phyloP scores from a whole-genome alignment of 35 echinoderm and acorn worm genomes.

The Ptychodera flava region DNA sequence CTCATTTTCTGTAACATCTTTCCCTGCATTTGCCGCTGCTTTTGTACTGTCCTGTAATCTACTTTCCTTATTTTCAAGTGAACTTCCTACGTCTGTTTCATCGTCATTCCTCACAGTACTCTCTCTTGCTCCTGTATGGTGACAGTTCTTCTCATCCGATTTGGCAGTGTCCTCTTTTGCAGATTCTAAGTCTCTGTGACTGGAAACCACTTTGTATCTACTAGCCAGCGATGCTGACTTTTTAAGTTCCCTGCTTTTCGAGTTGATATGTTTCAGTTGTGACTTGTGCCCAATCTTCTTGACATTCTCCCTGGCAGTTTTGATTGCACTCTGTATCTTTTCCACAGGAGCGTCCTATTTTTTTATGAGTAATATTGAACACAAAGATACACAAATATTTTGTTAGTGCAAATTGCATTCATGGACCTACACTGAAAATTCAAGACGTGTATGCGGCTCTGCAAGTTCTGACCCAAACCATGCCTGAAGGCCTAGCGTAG shows the following conservation, averaged over 20 bases:
- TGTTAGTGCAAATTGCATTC: too few species aligned
- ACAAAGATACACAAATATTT: too few species aligned
- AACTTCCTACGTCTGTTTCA: background rate
- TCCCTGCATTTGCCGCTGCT: background rate
- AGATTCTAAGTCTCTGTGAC: background rate
- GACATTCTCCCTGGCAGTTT: background rate
- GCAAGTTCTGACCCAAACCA: too few species aligned
- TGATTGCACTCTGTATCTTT: background rate
- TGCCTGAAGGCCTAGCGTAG: too few species aligned
- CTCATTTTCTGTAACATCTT: background rate
- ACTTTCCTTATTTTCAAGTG: background rate
- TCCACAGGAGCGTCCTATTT: background rate
- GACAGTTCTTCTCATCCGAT: too few species aligned
- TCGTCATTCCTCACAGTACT: background rate
- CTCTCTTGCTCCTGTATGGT: too few species aligned
- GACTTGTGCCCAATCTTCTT: background rate
- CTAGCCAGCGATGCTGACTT: background rate
- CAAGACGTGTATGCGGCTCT: too few species aligned
- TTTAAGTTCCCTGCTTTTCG: background rate
- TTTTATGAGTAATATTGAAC: too few species aligned
- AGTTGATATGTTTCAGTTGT: background rate
- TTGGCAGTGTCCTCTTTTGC: too few species aligned
- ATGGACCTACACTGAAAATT: too few species aligned
- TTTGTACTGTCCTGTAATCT: background rate
- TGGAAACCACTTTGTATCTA: background rate